Conservation (phyloP, 1,140 invertebrate species). For the Heliconius melpomene region DNA sequence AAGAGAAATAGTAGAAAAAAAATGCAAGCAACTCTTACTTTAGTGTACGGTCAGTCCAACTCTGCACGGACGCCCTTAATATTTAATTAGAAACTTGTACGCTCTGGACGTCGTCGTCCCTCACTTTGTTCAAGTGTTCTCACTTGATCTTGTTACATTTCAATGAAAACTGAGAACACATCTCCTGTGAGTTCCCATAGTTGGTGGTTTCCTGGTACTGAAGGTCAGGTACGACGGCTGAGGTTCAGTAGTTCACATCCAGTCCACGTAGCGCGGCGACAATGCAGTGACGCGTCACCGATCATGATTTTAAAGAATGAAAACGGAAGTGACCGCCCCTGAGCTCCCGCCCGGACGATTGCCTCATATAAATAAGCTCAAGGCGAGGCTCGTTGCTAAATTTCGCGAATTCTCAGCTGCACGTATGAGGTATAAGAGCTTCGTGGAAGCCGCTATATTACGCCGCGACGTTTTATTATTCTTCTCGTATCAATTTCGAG, state of each 20-base stretch:
- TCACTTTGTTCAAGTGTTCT: conserved; percentile 49
- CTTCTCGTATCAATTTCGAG: conserved; percentile 62
- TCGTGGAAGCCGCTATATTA: conserved; percentile 43
- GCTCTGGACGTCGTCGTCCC: conserved; percentile 43
- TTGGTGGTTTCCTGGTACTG: neutral
- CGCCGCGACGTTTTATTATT: conserved; percentile 53
- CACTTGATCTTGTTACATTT: conserved; percentile 38
- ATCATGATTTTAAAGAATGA: conserved; percentile 61
- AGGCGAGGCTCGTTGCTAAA: conserved; percentile 18
- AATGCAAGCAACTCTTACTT: neutral
- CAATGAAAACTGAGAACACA: conserved; percentile 24
- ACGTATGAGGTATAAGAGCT: conserved; percentile 30
- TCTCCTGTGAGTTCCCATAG: conserved; percentile 10
- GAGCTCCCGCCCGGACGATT: conserved; percentile 31
- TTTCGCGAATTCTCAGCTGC: conserved; percentile 35
- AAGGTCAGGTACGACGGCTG: neutral
- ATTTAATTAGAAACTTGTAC: conserved; percentile 69
- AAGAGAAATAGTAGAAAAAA: neutral
- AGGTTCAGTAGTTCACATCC: conserved; percentile 11
- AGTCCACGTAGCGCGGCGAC: conserved; percentile 41
- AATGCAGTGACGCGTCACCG: conserved; percentile 65
- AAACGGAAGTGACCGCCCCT: conserved; percentile 56
- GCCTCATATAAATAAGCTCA: conserved; percentile 48
- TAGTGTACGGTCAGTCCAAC: conserved; percentile 36
- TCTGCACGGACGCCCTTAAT: conserved; percentile 58